Percentiles rank a stretch among this genome's conserved stretches.
Conservation (phyloP, 2,888 invertebrate species). For the Tenthredo amoena region DNA sequence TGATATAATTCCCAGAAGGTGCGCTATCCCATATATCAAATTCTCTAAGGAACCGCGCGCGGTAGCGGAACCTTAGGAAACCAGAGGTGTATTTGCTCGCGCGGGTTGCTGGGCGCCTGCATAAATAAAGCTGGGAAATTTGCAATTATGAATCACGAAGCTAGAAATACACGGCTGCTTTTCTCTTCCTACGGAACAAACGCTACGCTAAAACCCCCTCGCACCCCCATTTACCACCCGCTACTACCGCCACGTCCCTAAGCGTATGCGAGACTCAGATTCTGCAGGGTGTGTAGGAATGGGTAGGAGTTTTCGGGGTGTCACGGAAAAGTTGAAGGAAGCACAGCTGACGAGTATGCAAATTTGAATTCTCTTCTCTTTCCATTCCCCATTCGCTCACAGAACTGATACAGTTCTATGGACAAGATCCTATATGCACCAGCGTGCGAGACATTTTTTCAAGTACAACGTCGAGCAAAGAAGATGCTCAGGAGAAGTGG, state of each 20-base stretch:
- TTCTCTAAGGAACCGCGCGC: conserved; percentile 48
- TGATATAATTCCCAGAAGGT: conserved; percentile 53
- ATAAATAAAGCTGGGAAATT: conserved; percentile 78
- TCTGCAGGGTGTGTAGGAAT: conserved; percentile 45
- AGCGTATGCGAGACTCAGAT: conserved; percentile 47
- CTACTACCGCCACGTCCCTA: conserved; percentile 58
- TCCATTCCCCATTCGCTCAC: not conserved
- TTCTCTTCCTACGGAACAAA: conserved; percentile 61
- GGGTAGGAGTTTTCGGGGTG: conserved; percentile 64
- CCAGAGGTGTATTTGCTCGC: conserved; percentile 53
- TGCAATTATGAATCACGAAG: conserved; percentile 77
- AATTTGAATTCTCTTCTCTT: conserved; percentile 66
- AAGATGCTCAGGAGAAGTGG: not conserved
- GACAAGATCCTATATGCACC: not conserved
- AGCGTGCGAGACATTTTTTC: not conserved
- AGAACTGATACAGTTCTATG: conserved; percentile 23
- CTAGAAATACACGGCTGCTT: conserved; percentile 75
- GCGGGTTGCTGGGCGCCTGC: conserved; percentile 65
- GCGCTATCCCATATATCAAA: conserved; percentile 53
- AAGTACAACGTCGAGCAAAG: not conserved
- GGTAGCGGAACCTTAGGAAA: conserved; percentile 43
- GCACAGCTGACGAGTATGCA: conserved; percentile 79
- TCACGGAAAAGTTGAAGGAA: conserved; percentile 78
- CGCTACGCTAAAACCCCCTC: conserved; percentile 48
- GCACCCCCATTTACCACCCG: conserved; percentile 45